Conservation (phyloP, 2,113 vertebrate species). For the Leucosticte australis region DNA sequence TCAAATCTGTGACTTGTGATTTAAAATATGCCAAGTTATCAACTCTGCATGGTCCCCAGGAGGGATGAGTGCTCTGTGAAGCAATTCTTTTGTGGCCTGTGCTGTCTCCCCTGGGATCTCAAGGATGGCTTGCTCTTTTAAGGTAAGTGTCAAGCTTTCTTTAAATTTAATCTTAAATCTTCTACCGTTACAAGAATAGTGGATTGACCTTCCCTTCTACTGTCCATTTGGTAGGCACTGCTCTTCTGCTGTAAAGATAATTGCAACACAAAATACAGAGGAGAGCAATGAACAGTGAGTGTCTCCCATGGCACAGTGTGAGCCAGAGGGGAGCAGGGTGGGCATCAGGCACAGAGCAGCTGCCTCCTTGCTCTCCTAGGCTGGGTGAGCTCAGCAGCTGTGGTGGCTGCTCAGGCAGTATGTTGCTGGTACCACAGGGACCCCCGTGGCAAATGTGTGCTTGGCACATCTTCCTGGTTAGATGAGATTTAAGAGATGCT, state of each 20-base stretch:
- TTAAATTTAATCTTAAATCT: not conserved
- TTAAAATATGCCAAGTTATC: not conserved
- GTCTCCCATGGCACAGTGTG: too few species aligned
- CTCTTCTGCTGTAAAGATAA: not conserved
- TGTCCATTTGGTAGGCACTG: not conserved
- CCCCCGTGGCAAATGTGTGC: rapidly evolving
- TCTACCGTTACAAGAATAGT: rapidly evolving
- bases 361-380: not conserved
- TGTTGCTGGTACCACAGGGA: rapidly evolving
- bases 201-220: not conserved
- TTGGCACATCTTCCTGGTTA: not conserved
- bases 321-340: not conserved
- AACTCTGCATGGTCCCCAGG: rapidly evolving
- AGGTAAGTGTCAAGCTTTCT: not conserved
- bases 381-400: not conserved
- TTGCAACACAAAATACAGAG: rapidly evolving
- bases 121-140: not conserved
- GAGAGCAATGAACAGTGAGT: rapidly evolving
- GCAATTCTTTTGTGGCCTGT: not conserved
- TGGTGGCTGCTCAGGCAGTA: rapidly evolving
- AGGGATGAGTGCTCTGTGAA: rapidly evolving
- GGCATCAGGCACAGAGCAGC: not conserved
- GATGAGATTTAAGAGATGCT: not conserved
- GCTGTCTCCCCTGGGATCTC: not conserved
- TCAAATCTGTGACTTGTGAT: not conserved